Evolutionary conservation across 1,140 invertebrate genomes (phyloP).

Genomic region (Drosophila obscura): DNA sequence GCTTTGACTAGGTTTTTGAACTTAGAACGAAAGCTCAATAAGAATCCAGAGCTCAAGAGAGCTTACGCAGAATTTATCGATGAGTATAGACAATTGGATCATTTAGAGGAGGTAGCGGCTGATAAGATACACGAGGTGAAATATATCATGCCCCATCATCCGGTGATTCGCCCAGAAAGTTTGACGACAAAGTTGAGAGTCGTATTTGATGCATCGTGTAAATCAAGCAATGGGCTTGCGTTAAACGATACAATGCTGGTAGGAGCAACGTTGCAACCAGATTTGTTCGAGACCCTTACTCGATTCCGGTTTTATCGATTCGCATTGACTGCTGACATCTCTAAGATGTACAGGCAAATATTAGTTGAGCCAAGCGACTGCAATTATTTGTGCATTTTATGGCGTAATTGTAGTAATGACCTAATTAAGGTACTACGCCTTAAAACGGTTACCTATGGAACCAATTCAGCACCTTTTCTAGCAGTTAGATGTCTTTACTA

Average conservation of each 20-base stretch:
- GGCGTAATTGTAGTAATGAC: not conserved
- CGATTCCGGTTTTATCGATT: constrained; percentile 7
- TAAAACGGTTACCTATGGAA: constrained; percentile 6
- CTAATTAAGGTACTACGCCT: not conserved
- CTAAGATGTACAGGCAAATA: constrained; percentile 9
- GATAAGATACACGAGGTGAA: constrained; percentile 2
- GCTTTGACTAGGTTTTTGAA: no score
- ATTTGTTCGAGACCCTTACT: not conserved
- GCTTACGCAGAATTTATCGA: no score
- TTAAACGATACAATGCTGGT: constrained; percentile 2
- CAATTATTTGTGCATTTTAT: not conserved
- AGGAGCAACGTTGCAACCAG: constrained; percentile 3
- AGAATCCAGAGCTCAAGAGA: no score
- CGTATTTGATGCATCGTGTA: constrained; percentile 10
- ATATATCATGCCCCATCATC: constrained; percentile 8
- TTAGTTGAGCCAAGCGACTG: not conserved
- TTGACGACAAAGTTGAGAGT: no score
- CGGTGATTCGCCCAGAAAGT: not conserved
- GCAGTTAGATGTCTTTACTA: constrained; percentile 6
- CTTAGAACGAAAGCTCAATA: no score
- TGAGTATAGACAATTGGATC: not conserved
- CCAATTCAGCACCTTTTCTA: not conserved
- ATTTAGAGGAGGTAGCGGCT: not conserved
- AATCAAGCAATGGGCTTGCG: constrained; percentile 1
- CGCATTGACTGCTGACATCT: not conserved